Base-by-base conservation (phyloP, 2,797 vertebrate genomes). In the Spheniscus humboldti region DNA sequence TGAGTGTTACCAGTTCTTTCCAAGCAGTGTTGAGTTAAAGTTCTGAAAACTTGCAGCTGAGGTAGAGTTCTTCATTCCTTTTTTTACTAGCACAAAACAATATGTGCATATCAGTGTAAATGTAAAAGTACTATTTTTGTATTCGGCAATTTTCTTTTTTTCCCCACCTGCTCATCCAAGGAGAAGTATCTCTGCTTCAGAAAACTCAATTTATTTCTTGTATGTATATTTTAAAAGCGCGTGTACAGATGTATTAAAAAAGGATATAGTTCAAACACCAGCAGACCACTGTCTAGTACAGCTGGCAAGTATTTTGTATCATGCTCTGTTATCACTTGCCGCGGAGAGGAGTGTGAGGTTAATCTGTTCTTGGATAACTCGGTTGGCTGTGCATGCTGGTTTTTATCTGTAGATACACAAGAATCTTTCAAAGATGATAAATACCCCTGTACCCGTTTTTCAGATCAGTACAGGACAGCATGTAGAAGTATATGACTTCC, bases 181-280 rank as follows among this genome's bases (percentile, higher is more conserved):
- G 14, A 67, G 31, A 71, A 63, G 20, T 27, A 5, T 14, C 28
- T 80, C 8, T 75, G 33, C 60, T 48, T 78, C 69, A 72, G 45
- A 48, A 92, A 72, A 55, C 41, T 4, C 1, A 24, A 27, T 60
- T 59, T 25, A 20, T 68, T 89, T 24, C 9, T 7, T 43, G 28
- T 41, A 6, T 8, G 4, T 10, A 3, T 45, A 18, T 63, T 50
- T 47, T 1, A 25, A 30, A 66, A 60, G 4, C 0, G 1, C 13
- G 12, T 13, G 5, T 5, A 0, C 35, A 68, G 41, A 27, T 68
- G 35, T 24, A 10, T 9, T 69, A 4, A 55, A 23, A 48, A 55
- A 68, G 69, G 41, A 13, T 48, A 10, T 12, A 60, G 43, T 8
- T 56, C 33, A 13, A 33, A 10, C 14, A 35, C 86, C 57, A 88